A percentile compares a stretch with the other conserved stretches of the same genome.
phyloP scores from a whole-genome alignment of 2,888 invertebrate species.

The Hirtodrosophila alboralis region DNA sequence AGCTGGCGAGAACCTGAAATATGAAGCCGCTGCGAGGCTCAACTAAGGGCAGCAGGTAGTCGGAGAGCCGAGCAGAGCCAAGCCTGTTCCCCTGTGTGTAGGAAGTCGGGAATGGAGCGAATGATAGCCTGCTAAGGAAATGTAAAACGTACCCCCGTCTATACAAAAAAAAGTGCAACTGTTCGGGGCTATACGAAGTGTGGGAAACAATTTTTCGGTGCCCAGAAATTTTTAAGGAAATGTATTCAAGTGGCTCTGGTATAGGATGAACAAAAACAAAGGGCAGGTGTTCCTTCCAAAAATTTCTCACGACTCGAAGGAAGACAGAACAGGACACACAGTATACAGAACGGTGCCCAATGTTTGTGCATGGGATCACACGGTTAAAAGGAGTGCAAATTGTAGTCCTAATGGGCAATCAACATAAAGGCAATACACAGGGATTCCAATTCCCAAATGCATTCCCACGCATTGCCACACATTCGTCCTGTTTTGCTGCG shows the following conservation, averaged over 20 bases:
- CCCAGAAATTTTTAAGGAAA: conserved; percentile 74
- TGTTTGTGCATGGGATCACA: conserved; percentile 54
- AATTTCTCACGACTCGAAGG: conserved; percentile 81
- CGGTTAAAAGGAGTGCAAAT: conserved; percentile 75
- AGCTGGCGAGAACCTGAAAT: conserved; percentile 69
- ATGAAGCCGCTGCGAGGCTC: conserved; percentile 49
- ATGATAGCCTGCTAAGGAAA: conserved; percentile 41
- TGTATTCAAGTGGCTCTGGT: conserved; percentile 69
- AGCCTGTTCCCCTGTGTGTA: conserved; percentile 51
- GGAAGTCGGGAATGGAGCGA: conserved; percentile 40
- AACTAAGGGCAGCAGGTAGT: conserved; percentile 63
- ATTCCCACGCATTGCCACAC: conserved; percentile 70
- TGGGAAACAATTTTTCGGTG: conserved; percentile 82
- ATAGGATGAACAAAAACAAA: conserved; percentile 57
- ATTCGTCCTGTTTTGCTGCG: conserved; percentile 58
- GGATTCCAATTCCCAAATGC: conserved; percentile 30
- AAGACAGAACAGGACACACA: conserved; percentile 56
- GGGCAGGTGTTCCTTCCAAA: conserved; percentile 83
- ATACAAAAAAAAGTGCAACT: conserved; percentile 71
- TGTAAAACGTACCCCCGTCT: conserved; percentile 60
- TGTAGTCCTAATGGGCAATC: conserved; percentile 77
- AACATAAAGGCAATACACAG: conserved; percentile 57
- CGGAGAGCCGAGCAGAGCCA: conserved; percentile 9
- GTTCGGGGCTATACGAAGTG: conserved; percentile 68
- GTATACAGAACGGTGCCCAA: conserved; percentile 11